A percentile compares a stretch with the other conserved stretches of the same genome.
Evolutionary conservation across 1,140 invertebrate genomes (phyloP).

Genomic region (Zophobas atratus): DNA sequence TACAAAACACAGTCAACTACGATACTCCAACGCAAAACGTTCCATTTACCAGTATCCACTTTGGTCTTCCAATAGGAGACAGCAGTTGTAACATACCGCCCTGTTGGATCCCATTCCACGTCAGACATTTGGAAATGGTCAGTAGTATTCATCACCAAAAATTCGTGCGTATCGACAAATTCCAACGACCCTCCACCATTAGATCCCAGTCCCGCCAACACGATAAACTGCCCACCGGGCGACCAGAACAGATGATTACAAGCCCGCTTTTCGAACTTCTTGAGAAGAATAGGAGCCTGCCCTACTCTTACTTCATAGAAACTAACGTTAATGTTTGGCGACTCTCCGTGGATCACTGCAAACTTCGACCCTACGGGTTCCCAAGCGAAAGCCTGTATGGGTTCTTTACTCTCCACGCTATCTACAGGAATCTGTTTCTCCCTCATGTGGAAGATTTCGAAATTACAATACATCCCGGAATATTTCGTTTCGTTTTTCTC

Average conservation of each 20-base stretch:
- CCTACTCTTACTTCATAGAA: constrained; percentile 94
- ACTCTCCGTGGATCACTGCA: constrained; percentile 96
- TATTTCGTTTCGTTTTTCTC: constrained; percentile 94
- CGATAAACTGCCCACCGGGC: constrained; percentile 95
- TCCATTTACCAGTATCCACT: constrained; percentile 83
- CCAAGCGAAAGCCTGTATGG: constrained; percentile 98
- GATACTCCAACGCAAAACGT: neutral
- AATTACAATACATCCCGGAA: constrained; percentile 98
- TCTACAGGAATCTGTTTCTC: constrained; percentile 99
- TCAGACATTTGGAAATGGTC: constrained; percentile 95
- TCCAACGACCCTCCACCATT: constrained; percentile 92
- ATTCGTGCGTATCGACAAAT: constrained; percentile 96
- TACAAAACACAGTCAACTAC: constrained; percentile 35
- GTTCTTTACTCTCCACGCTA: constrained; percentile 94
- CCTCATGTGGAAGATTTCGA: constrained; percentile 98
- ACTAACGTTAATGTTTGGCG: constrained; percentile 89
- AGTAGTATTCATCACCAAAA: constrained; percentile 92
- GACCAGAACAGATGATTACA: constrained; percentile 98
- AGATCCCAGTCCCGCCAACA: constrained; percentile 86
- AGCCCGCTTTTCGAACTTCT: constrained; percentile 91
- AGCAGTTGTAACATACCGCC: constrained; percentile 95
- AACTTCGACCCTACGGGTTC: constrained; percentile 97
- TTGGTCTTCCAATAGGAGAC: constrained; percentile 97
- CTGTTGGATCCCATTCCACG: constrained; percentile 99
- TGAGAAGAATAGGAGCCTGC: constrained; percentile 88